Evolutionary conservation across 2,113 vertebrate species (phyloP), one percentile per base, ranked within the genome.

Genomic region (Cygnus buccinator): DNA sequence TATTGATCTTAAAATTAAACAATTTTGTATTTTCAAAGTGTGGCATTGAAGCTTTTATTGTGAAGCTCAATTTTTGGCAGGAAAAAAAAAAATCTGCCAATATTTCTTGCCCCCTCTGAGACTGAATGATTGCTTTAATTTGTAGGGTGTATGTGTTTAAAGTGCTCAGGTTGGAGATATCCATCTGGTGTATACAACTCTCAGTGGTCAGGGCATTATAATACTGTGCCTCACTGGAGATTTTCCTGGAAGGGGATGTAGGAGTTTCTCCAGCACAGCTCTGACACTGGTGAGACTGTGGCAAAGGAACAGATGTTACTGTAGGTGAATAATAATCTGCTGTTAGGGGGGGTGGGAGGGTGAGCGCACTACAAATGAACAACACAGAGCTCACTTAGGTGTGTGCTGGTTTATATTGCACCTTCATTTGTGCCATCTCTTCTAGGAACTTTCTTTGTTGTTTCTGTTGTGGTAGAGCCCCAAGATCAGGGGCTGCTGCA

Each of bases 281-380:
- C 87, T 93, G 94, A 88, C 90, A 92, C 87, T 0, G 4, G 79
- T 90, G 92, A 93, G 95, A 93, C 87, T 86, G 68, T 88, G 85
- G 91, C 87, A 93, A 88, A 92, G 90, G 94, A 96, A 59, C 95
- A 97, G 95, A 94, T 96, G 93, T 92, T 95, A 52, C 61, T 62
- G 85, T 87, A 95, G 95, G 93, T 96, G 93, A 97, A 96, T 96
- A 89, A 94, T 96, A 94, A 94, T 90, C 91, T 85, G 87, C 93
- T 95, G 29, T 87, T 83, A 57, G 8, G 21, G 78, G 54, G 84
- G 21, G 19, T 0, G 10, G 33, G 55, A n/a, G 66, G 62, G 19
- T 66, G 55, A 90, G 55, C 55, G 37, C 15, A 4, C 50, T 90
- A 66, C 85, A 94, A 70, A 62, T 75, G 59, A 89, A 50, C 75